phyloP scores from a whole-genome alignment of 2,888 invertebrate species.

The Lochmaea capreae region DNA sequence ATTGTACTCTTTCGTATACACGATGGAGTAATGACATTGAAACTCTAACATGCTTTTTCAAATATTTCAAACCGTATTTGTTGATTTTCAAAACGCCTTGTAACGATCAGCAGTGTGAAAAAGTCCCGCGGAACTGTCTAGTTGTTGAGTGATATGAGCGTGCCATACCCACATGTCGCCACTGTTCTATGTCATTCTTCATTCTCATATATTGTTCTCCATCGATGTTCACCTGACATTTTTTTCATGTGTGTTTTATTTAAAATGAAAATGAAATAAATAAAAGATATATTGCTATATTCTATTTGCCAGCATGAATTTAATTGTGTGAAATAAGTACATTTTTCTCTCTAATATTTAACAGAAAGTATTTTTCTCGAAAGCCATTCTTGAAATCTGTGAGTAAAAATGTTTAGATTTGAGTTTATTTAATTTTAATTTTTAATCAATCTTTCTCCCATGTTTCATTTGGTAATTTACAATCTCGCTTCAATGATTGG shows the following conservation, averaged over 20 bases:
- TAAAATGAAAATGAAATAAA: constrained; percentile 35
- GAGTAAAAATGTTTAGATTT: neutral
- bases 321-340: constrained; percentile 59
- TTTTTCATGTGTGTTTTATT: constrained; percentile 45
- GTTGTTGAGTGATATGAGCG: constrained; percentile 65
- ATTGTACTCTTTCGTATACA: too few relatives aligned
- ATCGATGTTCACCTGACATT: constrained; percentile 50
- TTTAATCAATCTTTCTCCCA: too few relatives aligned
- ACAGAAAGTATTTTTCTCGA: constrained; percentile 12
- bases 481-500: too few relatives aligned
- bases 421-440: too few relatives aligned
- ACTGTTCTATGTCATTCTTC: constrained; percentile 46
- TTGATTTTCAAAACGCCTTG: constrained; percentile 18
- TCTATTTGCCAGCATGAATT: constrained; percentile 48
- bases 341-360: constrained; percentile 57
- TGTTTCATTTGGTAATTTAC: too few relatives aligned
- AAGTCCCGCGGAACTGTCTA: constrained; percentile 60
- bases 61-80: neutral
- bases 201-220: constrained; percentile 46
- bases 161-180: constrained; percentile 65
- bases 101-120: constrained; percentile 58
- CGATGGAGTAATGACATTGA: too few relatives aligned
- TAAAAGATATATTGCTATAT: constrained; percentile 62
- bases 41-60: too few relatives aligned
- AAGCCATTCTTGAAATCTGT: neutral